Evolutionary conservation across 2,113 vertebrate species (phyloP).

Genomic region (Struthio camelus): DNA sequence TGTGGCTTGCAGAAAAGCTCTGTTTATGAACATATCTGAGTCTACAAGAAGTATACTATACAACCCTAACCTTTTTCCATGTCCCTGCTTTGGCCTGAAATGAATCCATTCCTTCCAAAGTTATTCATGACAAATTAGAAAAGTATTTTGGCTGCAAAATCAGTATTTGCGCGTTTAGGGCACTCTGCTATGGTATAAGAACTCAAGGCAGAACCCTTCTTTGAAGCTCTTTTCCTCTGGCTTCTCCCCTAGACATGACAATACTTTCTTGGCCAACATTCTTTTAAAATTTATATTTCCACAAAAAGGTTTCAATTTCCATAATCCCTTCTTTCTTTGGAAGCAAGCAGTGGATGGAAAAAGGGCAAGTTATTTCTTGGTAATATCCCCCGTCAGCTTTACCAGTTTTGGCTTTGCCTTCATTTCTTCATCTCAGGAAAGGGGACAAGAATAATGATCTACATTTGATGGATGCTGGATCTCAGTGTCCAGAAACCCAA

Average conservation of each 20-base stretch:
- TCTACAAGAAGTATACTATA: background rate
- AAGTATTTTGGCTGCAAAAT: background rate
- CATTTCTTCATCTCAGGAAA: background rate
- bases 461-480: background rate
- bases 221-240: background rate
- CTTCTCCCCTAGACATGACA: background rate
- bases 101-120: background rate
- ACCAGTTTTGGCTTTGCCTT: background rate
- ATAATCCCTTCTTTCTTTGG: background rate
- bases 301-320: background rate
- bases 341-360: rapidly evolving
- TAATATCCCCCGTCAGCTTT: background rate
- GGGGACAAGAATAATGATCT: background rate
- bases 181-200: background rate
- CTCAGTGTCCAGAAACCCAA: background rate
- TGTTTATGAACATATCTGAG: background rate
- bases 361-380: background rate
- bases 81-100: background rate
- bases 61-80: background rate
- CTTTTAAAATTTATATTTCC: background rate
- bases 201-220: background rate
- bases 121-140: background rate
- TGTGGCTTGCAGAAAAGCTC: background rate
- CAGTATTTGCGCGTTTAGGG: background rate
- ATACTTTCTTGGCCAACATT: background rate